Base-by-base conservation (phyloP, 1,140 invertebrate genomes). In the Listronotus bonariensis region DNA sequence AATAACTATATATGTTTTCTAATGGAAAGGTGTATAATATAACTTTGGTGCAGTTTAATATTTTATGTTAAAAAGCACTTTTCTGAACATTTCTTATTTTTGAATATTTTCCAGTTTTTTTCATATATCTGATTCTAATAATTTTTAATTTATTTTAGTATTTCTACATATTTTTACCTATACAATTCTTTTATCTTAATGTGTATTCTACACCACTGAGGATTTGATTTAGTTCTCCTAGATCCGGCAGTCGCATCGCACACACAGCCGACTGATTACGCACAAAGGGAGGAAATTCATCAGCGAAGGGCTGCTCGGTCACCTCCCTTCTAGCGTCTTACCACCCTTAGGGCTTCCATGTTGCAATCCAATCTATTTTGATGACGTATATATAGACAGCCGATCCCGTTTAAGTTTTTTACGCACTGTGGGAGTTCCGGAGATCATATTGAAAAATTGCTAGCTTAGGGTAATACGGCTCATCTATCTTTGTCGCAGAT, bases 261-360 rank as follows among this genome's bases (percentile, higher is more conserved):
- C 46, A 46, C 52, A 67, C 65, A 67, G 55, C 18, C 65, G 65
- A 67, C 60, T 67, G 65, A 65, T 62, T 70, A 70, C 43, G 57
- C 68, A 70, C 65, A 70, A 70, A 70, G 61, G 57, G 67, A 69
- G 68, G 69, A 69, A 69, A 72, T 72, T 68, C 72, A 73, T 74
- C 74, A 74, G 68, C 15, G 26, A 38, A 61, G 63, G 56, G 53
- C 49, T 48, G 62, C 56, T 48, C 68, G 61, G 64, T 67, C 52
- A 64, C 69, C 70, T 71, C 72, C 72, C 69, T 69, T 66, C 63
- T 49, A 58, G 43, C 67, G 58, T 70, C 69, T 72, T 68, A 68
- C 66, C 65, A 53, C 62, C 61, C 36, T 51, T 58, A 53, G 51
- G 59, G 61, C 68, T 64, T 54, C 65, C 65, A 67, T 46, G 48